Conservation (phyloP, 2,113 vertebrate species). For the Cottus gobio region DNA sequence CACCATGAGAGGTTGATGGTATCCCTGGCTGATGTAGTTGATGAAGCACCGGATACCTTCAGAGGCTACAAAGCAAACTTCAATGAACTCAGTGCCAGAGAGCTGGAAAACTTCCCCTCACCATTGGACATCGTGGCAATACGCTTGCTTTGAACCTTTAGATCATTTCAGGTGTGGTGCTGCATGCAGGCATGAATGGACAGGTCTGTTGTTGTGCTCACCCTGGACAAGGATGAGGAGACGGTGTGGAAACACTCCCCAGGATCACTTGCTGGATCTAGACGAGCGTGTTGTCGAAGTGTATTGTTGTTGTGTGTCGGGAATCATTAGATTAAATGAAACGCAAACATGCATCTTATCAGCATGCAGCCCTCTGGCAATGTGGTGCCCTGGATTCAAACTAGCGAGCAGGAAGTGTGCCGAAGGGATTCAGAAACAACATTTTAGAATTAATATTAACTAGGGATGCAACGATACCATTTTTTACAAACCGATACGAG, state of each 20-base stretch:
- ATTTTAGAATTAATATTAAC: too few species aligned
- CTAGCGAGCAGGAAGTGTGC: slow-evolving; percentile 79
- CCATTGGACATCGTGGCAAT: background rate
- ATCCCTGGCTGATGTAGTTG: background rate
- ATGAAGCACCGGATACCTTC: background rate
- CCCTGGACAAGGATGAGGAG: background rate
- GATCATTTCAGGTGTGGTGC: background rate
- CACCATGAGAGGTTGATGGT: background rate
- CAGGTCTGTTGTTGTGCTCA: slow-evolving; percentile 2
- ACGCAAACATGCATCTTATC: slow-evolving; percentile 53
- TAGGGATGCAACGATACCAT: too few species aligned
- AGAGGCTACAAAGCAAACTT: background rate
- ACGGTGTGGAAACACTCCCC: background rate
- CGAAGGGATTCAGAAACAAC: slow-evolving; percentile 63
- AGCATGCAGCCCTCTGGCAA: slow-evolving; percentile 71
- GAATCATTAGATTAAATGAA: background rate
- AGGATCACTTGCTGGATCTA: slow-evolving; percentile 12
- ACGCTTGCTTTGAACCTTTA: slow-evolving; percentile 3
- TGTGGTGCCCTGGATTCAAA: slow-evolving; percentile 79
- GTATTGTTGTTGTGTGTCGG: slow-evolving; percentile 63
- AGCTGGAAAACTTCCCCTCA: background rate
- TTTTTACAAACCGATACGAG: too few species aligned
- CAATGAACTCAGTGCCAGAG: background rate
- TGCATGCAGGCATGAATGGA: background rate
- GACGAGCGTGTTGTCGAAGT: slow-evolving; percentile 72